Base-by-base conservation (phyloP, 2,888 invertebrate genomes). In the Acanthopleura granulata region DNA sequence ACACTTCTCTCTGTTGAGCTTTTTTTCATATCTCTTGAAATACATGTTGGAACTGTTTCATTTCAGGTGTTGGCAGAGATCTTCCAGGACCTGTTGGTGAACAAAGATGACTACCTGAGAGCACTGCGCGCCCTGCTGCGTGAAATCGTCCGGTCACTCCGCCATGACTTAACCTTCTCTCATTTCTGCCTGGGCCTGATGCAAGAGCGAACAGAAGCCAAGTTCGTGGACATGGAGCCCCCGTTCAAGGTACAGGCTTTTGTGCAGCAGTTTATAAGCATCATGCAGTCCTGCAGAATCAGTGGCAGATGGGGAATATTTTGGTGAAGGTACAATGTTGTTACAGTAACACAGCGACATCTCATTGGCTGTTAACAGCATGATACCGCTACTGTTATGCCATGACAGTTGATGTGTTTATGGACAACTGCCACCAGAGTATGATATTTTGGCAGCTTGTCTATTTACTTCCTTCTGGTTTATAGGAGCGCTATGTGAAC, bases 121-220 rank as follows among this genome's bases (percentile, higher is more conserved):
- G 95, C 97, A 0, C 90, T 98, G 81, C 93, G 98, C 1, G 94
- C 95, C 11, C 92, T 98, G 78, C 92, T 97, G 0, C 93, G 98
- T 74, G 98, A 98, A 92, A 94, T 97, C 79, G 95, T 96, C 72
- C 93, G 97, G 22, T 94, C 95, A 72, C 92, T 97, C 0, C 91
- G 96, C 77, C 93, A 95, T 90, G 97, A 95, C 87, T 93, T 96
- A 72, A 95, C 95, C 87, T 93, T 97, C 76, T 91, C 94, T 27
- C 94, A 94, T 74, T 94, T 98, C 78, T 95, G 95, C 75, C 93
- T 94, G 74, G 94, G 94, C 0, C 92, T 97, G 14, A 93, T 97
- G 85, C 92, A 93, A 69, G 90, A 91, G 72, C 82, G 90, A 69
- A 88, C 81, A 40, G 89, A 89, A 71, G 62, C 82, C 14, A 86